Conservation (phyloP, 2,113 vertebrate genomes). For the Mormoops blainvillei region DNA sequence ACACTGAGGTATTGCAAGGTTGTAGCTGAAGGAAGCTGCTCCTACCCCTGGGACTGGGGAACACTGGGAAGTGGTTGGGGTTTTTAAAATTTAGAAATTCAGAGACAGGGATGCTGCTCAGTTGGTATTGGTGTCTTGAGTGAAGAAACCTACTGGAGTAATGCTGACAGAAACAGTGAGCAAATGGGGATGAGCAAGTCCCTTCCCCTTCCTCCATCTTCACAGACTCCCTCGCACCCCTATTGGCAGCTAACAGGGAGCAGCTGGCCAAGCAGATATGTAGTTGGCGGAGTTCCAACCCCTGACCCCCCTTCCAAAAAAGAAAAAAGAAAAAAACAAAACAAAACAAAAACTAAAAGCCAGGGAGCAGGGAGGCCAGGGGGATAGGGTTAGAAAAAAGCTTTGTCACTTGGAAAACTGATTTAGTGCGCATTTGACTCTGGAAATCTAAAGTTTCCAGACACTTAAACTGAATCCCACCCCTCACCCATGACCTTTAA, state of each 20-base stretch:
- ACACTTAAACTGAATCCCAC: slow-evolving; percentile 1
- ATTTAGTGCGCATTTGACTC: not conserved
- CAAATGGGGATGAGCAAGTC: not conserved
- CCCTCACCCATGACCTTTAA: not conserved
- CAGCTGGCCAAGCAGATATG: not conserved
- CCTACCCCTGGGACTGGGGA: not conserved
- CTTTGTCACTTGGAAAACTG: slow-evolving; percentile 20
- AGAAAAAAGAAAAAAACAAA: not conserved
- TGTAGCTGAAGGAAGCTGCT: not conserved
- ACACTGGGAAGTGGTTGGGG: not conserved
- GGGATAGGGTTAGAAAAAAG: not conserved
- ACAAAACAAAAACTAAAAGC: not conserved
- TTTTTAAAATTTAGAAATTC: not conserved
- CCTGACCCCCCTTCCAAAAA: not conserved
- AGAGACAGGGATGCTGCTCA: not conserved
- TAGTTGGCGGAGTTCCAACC: not conserved
- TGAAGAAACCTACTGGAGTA: not conserved
- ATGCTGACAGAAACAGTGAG: not conserved
- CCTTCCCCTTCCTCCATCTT: not conserved
- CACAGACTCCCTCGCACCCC: not conserved
- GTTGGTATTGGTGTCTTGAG: not conserved
- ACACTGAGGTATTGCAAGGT: not conserved
- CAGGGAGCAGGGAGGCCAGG: not conserved
- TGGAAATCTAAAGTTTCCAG: slow-evolving; percentile 8
- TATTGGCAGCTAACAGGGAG: not conserved